Evolutionary conservation across 2,888 invertebrate genomes (phyloP).

Genomic region (Limnephilus auricula): DNA sequence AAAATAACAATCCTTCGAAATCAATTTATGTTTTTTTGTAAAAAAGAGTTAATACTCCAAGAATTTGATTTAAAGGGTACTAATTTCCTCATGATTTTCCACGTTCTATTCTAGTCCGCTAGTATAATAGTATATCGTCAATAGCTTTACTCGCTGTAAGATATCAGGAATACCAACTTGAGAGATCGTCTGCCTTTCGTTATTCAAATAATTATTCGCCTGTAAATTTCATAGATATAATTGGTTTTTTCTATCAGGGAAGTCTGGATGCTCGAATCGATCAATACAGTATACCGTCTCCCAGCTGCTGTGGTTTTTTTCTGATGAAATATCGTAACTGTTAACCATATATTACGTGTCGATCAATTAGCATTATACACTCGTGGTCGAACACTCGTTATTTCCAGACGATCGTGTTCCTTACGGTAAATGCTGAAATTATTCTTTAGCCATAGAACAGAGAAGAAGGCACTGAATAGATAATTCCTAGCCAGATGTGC

Average conservation of each 20-base stretch:
- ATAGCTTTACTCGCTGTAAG: neutral
- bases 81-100: no score
- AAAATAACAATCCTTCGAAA: no score
- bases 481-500: no score
- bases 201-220: neutral
- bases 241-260: neutral
- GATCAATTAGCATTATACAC: neutral
- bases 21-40: no score
- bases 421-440: neutral
- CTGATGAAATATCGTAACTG: neutral
- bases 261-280: neutral
- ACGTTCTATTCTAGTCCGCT: no score
- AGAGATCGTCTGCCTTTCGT: neutral
- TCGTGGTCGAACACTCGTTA: neutral
- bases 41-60: no score
- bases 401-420: neutral
- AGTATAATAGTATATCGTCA: neutral
- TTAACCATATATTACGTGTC: neutral
- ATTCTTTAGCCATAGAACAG: no score
- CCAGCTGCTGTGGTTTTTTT: neutral
- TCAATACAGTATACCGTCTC: neutral
- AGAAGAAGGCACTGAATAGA: no score
- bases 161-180: neutral
- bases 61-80: no score
- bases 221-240: neutral